Percentiles rank a stretch among this genome's conserved stretches.
Evolutionary conservation across 2,888 invertebrate species (phyloP).

Genomic region (Antitype chi): DNA sequence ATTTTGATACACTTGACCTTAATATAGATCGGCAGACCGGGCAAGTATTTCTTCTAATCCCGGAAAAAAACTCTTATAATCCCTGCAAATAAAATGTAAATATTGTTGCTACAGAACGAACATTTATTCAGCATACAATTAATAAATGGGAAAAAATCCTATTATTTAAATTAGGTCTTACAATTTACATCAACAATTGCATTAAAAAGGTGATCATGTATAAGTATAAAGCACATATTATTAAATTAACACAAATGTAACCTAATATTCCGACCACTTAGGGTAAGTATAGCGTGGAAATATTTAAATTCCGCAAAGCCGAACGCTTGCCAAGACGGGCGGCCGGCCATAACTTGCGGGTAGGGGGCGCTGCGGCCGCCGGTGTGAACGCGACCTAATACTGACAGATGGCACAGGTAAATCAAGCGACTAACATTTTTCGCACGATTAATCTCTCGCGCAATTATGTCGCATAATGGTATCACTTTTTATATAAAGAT

Average conservation of each 20-base stretch:
- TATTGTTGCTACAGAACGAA: not conserved
- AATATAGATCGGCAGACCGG: constrained; percentile 1
- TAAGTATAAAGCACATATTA: constrained; percentile 33
- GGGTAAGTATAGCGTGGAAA: constrained; percentile 48
- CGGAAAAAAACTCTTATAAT: not conserved
- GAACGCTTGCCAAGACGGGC: constrained; percentile 58
- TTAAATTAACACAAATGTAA: constrained; percentile 51
- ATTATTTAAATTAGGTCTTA: constrained; percentile 18
- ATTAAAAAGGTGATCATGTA: constrained; percentile 9
- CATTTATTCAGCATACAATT: not conserved
- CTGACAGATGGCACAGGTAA: constrained; percentile 79
- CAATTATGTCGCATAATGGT: constrained; percentile 70
- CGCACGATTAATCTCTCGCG: constrained; percentile 70
- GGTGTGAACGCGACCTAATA: constrained; percentile 71
- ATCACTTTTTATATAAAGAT: constrained; percentile 40
- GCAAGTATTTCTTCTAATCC: not conserved
- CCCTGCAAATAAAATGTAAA: not conserved
- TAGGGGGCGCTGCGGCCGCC: constrained; percentile 31
- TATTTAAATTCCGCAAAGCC: constrained; percentile 61
- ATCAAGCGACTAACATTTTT: constrained; percentile 76
- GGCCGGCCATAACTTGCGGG: constrained; percentile 38
- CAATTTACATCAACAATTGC: constrained; percentile 20
- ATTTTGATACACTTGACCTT: constrained; percentile 10
- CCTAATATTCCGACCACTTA: constrained; percentile 57
- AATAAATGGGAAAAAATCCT: not conserved